Percentiles rank a stretch among this genome's conserved stretches.
Conservation (phyloP, 2,797 vertebrate genomes). For the Tokudaia muenninki region DNA sequence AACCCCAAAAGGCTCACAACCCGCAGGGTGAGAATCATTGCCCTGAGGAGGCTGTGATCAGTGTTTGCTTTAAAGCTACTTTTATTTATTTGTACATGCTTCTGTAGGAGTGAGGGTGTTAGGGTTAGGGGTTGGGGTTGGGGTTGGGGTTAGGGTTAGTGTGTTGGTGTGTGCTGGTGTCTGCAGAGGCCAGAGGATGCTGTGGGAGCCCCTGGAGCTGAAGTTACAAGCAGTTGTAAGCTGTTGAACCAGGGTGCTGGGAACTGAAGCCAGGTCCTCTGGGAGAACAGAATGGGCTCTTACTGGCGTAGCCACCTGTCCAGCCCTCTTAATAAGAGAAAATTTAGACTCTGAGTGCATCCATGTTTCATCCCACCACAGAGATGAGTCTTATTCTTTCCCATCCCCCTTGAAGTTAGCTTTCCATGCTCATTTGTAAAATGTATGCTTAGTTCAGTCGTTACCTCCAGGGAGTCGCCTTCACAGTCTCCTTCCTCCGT, state of each 20-base stretch:
- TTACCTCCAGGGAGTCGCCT: conserved; percentile 95
- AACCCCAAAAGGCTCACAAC: no score
- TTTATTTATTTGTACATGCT: not conserved
- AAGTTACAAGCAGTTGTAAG: not conserved
- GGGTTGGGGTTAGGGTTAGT: no score
- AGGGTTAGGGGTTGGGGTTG: no score
- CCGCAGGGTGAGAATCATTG: no score
- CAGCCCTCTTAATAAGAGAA: not conserved
- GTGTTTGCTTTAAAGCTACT: not conserved
- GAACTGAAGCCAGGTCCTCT: not conserved
- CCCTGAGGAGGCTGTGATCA: not conserved
- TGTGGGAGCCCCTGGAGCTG: not conserved
- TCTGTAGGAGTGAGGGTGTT: not conserved
- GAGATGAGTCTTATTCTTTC: no score
- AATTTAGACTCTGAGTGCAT: not conserved
- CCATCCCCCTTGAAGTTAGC: not conserved
- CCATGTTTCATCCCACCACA: not conserved
- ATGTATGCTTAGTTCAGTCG: not conserved
- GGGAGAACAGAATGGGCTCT: not conserved
- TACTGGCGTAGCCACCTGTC: not conserved
- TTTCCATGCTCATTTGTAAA: not conserved
- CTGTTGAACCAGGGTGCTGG: not conserved
- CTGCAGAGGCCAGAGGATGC: not conserved
- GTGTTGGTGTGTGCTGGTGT: not conserved
- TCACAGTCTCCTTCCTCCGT: conserved; percentile 96